Conservation (phyloP, 2,113 vertebrate species). For the Pangasianodon gigas region DNA sequence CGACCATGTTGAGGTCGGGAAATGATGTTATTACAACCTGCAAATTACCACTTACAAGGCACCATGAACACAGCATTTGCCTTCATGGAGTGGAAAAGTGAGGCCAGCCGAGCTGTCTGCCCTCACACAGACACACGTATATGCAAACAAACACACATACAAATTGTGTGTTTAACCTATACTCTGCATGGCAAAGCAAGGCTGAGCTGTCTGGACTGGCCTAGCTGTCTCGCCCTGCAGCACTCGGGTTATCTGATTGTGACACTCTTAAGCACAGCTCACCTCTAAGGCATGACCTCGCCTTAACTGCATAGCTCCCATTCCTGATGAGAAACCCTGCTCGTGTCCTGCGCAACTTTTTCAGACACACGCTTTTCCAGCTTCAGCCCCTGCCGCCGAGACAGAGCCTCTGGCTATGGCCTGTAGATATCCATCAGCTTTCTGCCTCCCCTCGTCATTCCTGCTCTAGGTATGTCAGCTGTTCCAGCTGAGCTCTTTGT, state of each 20-base stretch:
- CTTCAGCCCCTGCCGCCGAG: not conserved
- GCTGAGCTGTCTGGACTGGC: slow-evolving; percentile 51
- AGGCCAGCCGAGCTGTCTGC: slow-evolving; percentile 41
- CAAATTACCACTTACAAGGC: not conserved
- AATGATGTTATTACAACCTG: not conserved
- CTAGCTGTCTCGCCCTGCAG: slow-evolving; percentile 35
- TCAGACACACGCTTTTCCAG: not conserved
- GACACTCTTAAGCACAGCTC: slow-evolving; percentile 51
- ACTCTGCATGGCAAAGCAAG: not conserved
- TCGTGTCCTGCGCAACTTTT: not conserved
- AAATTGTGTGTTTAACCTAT: slow-evolving; percentile 18
- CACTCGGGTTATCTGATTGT: slow-evolving; percentile 50
- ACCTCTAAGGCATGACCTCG: slow-evolving; percentile 43
- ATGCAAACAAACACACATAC: slow-evolving; percentile 1
- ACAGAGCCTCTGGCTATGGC: slow-evolving; percentile 39
- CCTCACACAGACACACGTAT: not conserved
- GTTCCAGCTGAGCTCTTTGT: slow-evolving; percentile 41
- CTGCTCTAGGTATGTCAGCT: slow-evolving; percentile 45
- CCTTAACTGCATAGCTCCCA: slow-evolving; percentile 52
- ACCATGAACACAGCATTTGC: not conserved
- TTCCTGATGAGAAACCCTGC: slow-evolving; percentile 18
- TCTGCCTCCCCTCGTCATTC: slow-evolving; percentile 40
- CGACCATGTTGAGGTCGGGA: not conserved
- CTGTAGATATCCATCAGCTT: slow-evolving; percentile 46
- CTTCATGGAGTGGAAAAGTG: not conserved